Evolutionary conservation across 2,888 invertebrate species (phyloP).

Genomic region (Cryptocheilus praepositus): DNA sequence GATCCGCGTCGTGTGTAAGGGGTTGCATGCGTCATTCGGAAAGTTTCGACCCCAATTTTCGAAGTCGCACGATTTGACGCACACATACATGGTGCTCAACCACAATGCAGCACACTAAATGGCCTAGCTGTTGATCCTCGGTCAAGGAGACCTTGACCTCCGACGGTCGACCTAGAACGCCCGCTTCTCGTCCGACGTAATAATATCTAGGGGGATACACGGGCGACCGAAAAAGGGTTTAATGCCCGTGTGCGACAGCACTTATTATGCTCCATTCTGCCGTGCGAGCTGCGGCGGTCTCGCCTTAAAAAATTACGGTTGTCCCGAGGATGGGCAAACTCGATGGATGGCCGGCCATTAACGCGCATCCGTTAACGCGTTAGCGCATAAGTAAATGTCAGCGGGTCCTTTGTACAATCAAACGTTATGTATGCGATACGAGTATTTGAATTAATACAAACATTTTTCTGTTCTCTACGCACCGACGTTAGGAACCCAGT

Average conservation of each 20-base stretch:
- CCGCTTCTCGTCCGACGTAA: conserved; percentile 29
- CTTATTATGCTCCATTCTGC: conserved; percentile 48
- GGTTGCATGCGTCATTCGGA: too few relatives aligned
- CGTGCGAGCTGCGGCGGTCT: conserved; percentile 16
- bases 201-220: conserved; percentile 36
- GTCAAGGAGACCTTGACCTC: conserved; percentile 71
- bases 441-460: background rate
- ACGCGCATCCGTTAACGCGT: too few relatives aligned
- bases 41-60: too few relatives aligned
- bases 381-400: too few relatives aligned
- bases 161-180: conserved; percentile 69
- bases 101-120: background rate
- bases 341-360: too few relatives aligned
- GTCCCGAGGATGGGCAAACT: conserved; percentile 9
- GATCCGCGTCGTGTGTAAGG: too few relatives aligned
- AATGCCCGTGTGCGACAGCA: conserved; percentile 45
- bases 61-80: too few relatives aligned
- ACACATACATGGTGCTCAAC: too few relatives aligned
- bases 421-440: too few relatives aligned
- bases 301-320: conserved; percentile 29
- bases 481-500: too few relatives aligned
- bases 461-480: background rate
- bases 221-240: conserved; percentile 43
- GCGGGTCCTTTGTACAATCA: too few relatives aligned
- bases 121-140: conserved; percentile 16